Evolutionary conservation across 2,888 invertebrate species (phyloP).

Genomic region (Lepas anatifera): DNA sequence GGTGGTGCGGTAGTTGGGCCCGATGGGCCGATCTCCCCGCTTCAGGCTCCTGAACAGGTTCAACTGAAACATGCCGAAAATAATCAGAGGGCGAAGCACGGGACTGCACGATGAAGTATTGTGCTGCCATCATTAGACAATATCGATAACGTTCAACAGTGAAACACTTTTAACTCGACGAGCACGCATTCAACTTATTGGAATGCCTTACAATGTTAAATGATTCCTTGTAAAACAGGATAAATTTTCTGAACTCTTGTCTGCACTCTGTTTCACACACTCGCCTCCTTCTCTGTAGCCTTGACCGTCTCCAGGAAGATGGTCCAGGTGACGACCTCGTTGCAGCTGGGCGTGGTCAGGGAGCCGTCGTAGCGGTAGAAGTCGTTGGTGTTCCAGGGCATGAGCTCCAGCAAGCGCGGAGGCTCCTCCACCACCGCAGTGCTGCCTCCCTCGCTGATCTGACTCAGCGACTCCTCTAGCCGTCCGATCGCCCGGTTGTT

Average conservation of each 20-base stretch:
- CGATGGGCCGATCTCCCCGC: not conserved
- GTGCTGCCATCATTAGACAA: too few relatives aligned
- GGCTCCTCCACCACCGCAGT: constrained; percentile 48
- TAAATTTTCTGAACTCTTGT: too few relatives aligned
- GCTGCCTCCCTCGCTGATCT: constrained; percentile 36
- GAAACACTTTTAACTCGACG: too few relatives aligned
- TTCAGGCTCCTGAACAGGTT: not conserved
- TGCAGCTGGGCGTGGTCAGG: constrained; percentile 65
- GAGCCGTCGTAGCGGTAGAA: constrained; percentile 69
- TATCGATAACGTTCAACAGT: too few relatives aligned
- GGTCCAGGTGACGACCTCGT: constrained; percentile 67
- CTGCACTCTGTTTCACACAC: too few relatives aligned
- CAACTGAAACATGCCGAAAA: not conserved
- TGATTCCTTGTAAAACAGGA: too few relatives aligned
- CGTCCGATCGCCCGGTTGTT: not conserved
- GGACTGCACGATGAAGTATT: too few relatives aligned
- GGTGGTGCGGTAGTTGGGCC: not conserved
- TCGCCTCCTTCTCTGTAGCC: not conserved
- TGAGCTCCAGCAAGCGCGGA: constrained; percentile 49
- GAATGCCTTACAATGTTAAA: too few relatives aligned
- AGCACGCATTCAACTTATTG: not conserved
- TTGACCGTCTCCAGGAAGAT: constrained; percentile 54
- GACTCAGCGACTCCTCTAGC: not conserved
- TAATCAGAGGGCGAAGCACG: not conserved
- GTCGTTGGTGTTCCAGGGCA: constrained; percentile 48